Evolutionary conservation across 2,888 invertebrate genomes (phyloP), one percentile per base, ranked within the genome.

Genomic region (Acleris literana): DNA sequence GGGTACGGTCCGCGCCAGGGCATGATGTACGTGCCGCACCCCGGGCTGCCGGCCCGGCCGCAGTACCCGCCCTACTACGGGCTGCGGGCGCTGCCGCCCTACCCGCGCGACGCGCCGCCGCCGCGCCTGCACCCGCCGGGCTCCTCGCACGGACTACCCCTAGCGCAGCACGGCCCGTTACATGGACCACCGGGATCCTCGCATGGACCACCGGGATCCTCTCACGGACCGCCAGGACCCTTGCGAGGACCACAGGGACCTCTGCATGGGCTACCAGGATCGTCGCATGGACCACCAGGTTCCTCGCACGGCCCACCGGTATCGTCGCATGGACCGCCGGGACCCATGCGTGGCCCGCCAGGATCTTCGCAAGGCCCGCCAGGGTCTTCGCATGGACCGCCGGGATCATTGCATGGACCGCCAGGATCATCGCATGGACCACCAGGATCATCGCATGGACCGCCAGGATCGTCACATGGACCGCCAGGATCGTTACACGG

Each of bases 31-130:
- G 73, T 72, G 69, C 70, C 72, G 56, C 75, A 70, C 64, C 70
- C 70, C 9, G 73, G 71, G 5, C 71, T 70, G 43, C 64, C 63
- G 6, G 64, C 71, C 53, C 71, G 72, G 20, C 76, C 72, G 33
- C 82, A 81, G 72, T 82, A 86, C 71, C 81, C 86, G 13, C 82
- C 88, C 70, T 85, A 85, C 77, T 85, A 84, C 76, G 80, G 79
- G 70, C 59, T 82, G 69, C 77, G 78, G 16, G 72, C 68, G 53
- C 13, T 59, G 53, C 64, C 71, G 1, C 71, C 58, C n/a, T 73
- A 72, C 55, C 65, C 59, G 9, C 56, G 48, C 46, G 56, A 63
- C 44, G 20, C 48, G 5, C n/a, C 9, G 11, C 33, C 62, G 16
- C n/a, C 9, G n/a, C 48, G 11, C n/a, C 54, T 13, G 25, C 33